Evolutionary conservation across 2,888 invertebrate species (phyloP).

Genomic region (Himalopsyche kuldschensis): DNA sequence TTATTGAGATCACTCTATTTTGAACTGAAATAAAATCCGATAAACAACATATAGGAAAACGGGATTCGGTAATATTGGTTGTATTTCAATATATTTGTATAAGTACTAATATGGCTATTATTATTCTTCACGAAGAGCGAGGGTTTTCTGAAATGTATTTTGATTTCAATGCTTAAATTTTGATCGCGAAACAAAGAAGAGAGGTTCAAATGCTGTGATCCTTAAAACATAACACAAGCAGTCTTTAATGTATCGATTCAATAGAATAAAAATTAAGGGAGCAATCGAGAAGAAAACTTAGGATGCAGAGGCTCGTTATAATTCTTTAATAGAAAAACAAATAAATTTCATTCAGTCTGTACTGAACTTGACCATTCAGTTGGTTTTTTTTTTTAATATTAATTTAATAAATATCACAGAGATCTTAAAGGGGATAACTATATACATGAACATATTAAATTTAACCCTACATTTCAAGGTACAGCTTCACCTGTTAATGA

Average conservation of each 20-base stretch:
- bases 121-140: no score
- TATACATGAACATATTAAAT: slow-evolving; percentile 8
- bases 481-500: neutral
- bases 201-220: neutral
- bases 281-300: neutral
- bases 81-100: no score
- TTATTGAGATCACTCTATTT: no score
- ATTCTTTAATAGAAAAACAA: neutral
- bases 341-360: slow-evolving; percentile 1
- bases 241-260: neutral
- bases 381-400: slow-evolving; percentile 21
- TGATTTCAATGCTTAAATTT: neutral
- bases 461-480: slow-evolving; percentile 5
- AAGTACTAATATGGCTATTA: no score
- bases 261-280: neutral
- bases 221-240: neutral
- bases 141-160: neutral
- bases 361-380: slow-evolving; percentile 21
- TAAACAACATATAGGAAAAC: no score
- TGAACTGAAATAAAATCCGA: no score
- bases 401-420: slow-evolving; percentile 36
- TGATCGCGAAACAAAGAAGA: neutral
- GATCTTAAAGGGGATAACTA: slow-evolving; percentile 30
- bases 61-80: no score
- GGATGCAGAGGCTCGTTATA: neutral